Evolutionary conservation across 2,113 vertebrate genomes (phyloP), one percentile per base, ranked within the genome.

Genomic region (Podiceps cristatus): DNA sequence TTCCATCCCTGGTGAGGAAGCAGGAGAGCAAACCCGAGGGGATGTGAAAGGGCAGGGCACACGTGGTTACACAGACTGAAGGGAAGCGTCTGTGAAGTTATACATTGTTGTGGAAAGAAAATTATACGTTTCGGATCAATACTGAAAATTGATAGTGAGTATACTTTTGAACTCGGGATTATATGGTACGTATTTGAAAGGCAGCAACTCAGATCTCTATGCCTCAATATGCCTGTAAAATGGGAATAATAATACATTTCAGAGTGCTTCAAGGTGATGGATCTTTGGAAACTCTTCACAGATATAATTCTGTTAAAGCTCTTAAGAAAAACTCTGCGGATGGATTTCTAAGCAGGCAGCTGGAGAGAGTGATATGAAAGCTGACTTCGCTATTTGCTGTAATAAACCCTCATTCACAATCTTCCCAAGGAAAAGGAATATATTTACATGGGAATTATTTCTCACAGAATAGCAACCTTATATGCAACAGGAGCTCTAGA

Each of bases 321-420:
- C 67, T 33, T 60, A 37, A 42, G 24, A 68, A 40, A 63, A 82
- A 62, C 33, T 40, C 63, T 68, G 74, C 2, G 7, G 73, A 68
- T 63, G 80, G 58, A 60, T 63, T 90, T 91, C 72, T 72, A 82
- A 96, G 87, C 64, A 75, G 79, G 83, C 83, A 94, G 80, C 73
- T 94, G 86, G 76, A 89, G 71, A 82, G 73, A 85, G 52, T 27
- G 81, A 75, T 18, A 94, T 33, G 52, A 49, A 93, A 91, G 45
- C 15, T 8, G 23, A 47, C 80, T 75, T 64, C 17, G 19, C 18
- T 93, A 9, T 18, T 88, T 72, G 37, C 69, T 91, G 69, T 29
- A 63, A 52, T 53, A 89, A 91, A 63, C 40, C 8, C 56, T 85
- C 50, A 23, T 52, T 45, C 69, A 60, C 49, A 67, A 44, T 23